Percentiles rank a stretch among this genome's conserved stretches.
These are phyloP conservation scores for Uromys caudimaculatus DNA, from an alignment of 2,797 vertebrate species.

Conservation along the genomic window DNA sequence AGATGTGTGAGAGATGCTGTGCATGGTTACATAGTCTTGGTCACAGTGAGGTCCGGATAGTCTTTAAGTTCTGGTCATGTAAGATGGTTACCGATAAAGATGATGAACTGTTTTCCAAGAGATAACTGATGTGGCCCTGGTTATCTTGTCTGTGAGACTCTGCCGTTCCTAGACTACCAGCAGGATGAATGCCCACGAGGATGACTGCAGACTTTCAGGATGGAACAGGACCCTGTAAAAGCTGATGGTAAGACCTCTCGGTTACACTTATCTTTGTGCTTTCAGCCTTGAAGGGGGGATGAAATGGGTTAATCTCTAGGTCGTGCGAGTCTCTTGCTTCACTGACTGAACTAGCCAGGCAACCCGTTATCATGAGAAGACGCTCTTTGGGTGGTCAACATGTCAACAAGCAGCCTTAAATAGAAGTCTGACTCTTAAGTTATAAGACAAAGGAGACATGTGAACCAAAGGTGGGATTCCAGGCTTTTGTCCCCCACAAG, in stretches of 20 bases:
- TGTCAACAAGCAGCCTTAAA: neutral
- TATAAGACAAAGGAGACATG: neutral
- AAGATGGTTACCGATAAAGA: neutral
- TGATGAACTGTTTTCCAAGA: neutral
- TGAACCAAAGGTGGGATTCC: neutral
- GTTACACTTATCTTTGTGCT: neutral
- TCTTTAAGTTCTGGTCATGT: neutral
- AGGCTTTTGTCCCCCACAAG: neutral
- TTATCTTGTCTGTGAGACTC: neutral
- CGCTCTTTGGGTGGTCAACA: neutral
- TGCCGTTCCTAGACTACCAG: neutral
- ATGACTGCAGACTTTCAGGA: neutral
- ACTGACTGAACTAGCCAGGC: neutral
- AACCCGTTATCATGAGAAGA: neutral
- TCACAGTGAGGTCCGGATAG: neutral
- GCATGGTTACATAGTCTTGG: neutral
- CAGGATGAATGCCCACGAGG: neutral
- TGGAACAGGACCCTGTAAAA: neutral
- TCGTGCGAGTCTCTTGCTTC: neutral
- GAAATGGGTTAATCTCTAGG: neutral
- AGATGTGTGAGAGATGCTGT: neutral
- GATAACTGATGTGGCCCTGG: neutral
- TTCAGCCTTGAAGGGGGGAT: neutral
- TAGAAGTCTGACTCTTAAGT: neutral
- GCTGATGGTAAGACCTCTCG: fast-evolving